A percentile compares a stretch with the other conserved stretches of the same genome.
These are phyloP conservation scores for Phalloptychus januarius DNA, from an alignment of 2,797 vertebrate species.

Conservation along the genomic window DNA sequence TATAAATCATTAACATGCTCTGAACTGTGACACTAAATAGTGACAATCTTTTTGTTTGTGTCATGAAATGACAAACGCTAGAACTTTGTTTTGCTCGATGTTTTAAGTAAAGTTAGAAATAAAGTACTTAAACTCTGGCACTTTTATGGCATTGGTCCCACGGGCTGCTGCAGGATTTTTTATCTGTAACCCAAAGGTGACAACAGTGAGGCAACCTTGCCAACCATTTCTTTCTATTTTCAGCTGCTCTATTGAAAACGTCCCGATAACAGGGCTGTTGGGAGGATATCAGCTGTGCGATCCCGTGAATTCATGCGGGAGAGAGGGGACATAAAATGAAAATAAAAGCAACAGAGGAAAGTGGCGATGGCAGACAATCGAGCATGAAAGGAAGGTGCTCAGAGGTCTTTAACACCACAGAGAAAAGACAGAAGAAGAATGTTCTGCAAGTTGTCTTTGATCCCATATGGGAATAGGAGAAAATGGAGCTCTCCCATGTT, in stretches of 20 bases:
- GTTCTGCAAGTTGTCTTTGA: slow-evolving; percentile 34
- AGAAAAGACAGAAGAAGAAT: slow-evolving; percentile 38
- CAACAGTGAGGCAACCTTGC: slow-evolving; percentile 41
- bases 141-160: slow-evolving; percentile 16
- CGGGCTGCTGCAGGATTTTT: slow-evolving; percentile 16
- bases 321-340: slow-evolving; percentile 49
- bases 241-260: slow-evolving; percentile 48
- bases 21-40: slow-evolving; percentile 4
- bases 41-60: slow-evolving; percentile 8
- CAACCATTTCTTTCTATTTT: slow-evolving; percentile 53
- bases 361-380: slow-evolving; percentile 54
- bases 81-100: neutral
- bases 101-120: slow-evolving; percentile 32
- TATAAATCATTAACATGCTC: neutral
- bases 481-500: slow-evolving; percentile 21
- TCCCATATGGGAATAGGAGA: slow-evolving; percentile 19
- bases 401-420: slow-evolving; percentile 44
- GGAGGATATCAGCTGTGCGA: slow-evolving; percentile 52
- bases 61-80: slow-evolving; percentile 13
- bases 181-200: slow-evolving; percentile 54
- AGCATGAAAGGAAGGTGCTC: slow-evolving; percentile 43
- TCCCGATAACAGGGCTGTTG: slow-evolving; percentile 52
- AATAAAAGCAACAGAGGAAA: slow-evolving; percentile 55
- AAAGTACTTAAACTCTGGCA: slow-evolving; percentile 22
- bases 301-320: slow-evolving; percentile 50